Evolutionary conservation across 2,113 vertebrate genomes (phyloP), one percentile per base, ranked within the genome.

Genomic region (Colinus virginianus): DNA sequence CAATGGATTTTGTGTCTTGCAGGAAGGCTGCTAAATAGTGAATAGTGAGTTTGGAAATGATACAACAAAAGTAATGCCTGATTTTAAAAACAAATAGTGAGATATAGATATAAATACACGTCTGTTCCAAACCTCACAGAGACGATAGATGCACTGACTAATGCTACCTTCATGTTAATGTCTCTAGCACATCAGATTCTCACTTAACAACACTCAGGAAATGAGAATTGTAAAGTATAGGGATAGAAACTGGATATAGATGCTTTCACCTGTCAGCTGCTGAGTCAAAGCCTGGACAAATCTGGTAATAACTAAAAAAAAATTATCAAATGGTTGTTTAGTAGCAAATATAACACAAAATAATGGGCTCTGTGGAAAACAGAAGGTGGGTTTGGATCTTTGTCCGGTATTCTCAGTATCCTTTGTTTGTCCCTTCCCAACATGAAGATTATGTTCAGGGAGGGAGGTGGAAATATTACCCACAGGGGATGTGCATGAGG

Each of bases 1-100:
- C 97, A 98, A 97, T 98, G 96, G 93, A 97, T 97, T 97, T 97
- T 97, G 94, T 96, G 92, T 97, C 96, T 97, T 97, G 80, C 94
- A 95, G 94, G 94, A 98, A 97, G 68, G 78, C 93, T 97, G 96
- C 90, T 97, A 96, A 95, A 95, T 91, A 94, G 89, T 97, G 95
- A 98, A 97, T 90, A 94, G 92, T 6, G 64, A 93, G 63, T 95
- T 96, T 97, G 97, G 88, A 97, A 97, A 13, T 48, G 80, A 62
- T 76, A 92, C 92, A 97, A 88, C 93, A 94, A 95, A 96, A 96
- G 36, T 96, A 89, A 96, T 93, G 88, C 75, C 88, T 74, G 63
- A 86, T 68, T 92, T 95, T 84, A 93, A 92, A 85, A 87, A 82
- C 3, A 18, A n/a, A 64, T 15, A 77, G 42, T 42, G 45, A 67